These are phyloP conservation scores for Vulpes vulpes DNA, from an alignment of 2,113 vertebrate species.

Conservation along the genomic window DNA sequence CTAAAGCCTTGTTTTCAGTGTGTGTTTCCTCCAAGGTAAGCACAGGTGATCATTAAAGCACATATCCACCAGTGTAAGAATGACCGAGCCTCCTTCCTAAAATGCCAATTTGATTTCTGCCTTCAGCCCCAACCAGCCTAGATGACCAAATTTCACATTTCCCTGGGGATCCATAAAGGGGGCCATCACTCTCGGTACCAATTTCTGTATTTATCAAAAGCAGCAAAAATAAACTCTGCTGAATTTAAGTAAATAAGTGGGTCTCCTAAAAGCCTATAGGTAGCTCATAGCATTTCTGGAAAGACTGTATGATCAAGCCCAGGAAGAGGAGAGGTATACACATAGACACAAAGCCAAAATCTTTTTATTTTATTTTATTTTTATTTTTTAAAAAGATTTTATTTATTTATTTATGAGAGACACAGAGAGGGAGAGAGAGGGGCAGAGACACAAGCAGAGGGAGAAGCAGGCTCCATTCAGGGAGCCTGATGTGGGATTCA, in stretches of 20 bases:
- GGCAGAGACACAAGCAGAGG: too few relatives aligned
- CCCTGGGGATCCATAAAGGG: not conserved
- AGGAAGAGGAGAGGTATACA: not conserved
- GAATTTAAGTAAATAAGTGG: not conserved
- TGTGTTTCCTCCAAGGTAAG: constrained; percentile 27
- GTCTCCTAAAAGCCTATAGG: constrained; percentile 42
- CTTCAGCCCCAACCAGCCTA: constrained; percentile 32
- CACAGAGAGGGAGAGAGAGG: too few relatives aligned
- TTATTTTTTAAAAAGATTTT: too few relatives aligned
- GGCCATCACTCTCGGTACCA: not conserved
- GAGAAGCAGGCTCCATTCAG: too few relatives aligned
- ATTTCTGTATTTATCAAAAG: constrained; percentile 54
- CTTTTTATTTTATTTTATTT: not conserved
- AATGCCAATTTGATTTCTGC: constrained; percentile 8
- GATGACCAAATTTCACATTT: constrained; percentile 40
- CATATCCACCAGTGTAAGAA: constrained; percentile 27
- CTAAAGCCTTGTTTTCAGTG: constrained; percentile 10
- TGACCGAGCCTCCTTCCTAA: not conserved
- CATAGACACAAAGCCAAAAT: not conserved
- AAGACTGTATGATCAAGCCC: constrained; percentile 13
- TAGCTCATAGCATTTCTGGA: not conserved
- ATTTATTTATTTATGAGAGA: too few relatives aligned
- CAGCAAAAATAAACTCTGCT: constrained; percentile 56
- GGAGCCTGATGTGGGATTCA: too few relatives aligned
- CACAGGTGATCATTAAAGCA: constrained; percentile 29